Base-by-base conservation (phyloP, 2,113 vertebrate species). In the Scatophagus argus region DNA sequence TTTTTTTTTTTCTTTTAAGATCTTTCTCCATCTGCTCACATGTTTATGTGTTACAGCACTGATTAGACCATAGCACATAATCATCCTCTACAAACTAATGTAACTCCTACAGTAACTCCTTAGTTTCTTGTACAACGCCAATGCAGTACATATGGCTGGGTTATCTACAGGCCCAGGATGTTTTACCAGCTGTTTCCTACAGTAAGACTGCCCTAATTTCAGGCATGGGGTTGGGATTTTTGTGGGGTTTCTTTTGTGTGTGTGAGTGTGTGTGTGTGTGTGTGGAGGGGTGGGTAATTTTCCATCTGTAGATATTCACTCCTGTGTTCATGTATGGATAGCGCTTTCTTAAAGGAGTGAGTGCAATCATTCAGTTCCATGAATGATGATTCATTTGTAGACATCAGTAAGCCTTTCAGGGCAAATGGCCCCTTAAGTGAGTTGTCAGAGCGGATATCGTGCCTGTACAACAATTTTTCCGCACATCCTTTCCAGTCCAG, bases 401-500 rank as follows among this genome's bases (percentile, higher is more conserved):
- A 74, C 39, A 68, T 69, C 55, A 64, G n/a, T 1, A 54, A 74
- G 59, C 44, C 46, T 81, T 81, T 81, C 23, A 58, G 64, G 44
- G 43, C 34, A 82, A 88, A 82, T 80, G 70, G 70, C 52, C 59
- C 41, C 83, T 86, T 85, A 80, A 86, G 73, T 82, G 76, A 88
- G 82, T 62, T 82, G 84, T 88, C 89, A 86, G 23, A 49, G 60
- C 69, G 59, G 51, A 60, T 27, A 81, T 75, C 16, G 7, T 44
- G 66, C 43, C 65, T 56, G 73, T 58, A 38, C 51, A 89, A 74
- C 78, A 63, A 72, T 83, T 81, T 76, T 80, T 85, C 60, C 2
- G 19, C 10, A 7, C 88, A 86, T 91, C 61, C 68, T 91, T 92
- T 92, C 87, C 86, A 88, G 81, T 88, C 82, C 83, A 89, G 77